Base-by-base conservation (phyloP, 2,797 vertebrate species). In the Antrozous pallidus region DNA sequence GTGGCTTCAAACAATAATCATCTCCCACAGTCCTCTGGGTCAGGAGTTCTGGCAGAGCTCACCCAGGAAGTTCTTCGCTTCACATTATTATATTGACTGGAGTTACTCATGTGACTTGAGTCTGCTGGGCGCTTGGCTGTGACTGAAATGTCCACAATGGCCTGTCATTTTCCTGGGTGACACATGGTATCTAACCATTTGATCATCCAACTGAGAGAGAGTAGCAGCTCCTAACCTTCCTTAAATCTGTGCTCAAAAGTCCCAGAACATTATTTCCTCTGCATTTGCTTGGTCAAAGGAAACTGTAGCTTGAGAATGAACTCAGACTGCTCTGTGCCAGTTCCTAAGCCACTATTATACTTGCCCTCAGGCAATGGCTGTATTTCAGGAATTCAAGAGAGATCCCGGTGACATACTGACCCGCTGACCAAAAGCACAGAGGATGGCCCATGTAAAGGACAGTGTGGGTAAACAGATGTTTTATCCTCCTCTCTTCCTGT, bases 341-440 rank as follows among this genome's bases (percentile, higher is more conserved):
- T 36, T 94, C 49, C 45, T 58, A 70, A 49, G 90, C 17, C 82
- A 45, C 87, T 89, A 70, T 63, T 78, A 14, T 61, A 49, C 56
- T 70, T 90, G 67, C 49, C 87, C 67, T 73, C 47, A 22, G 78
- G 69, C 94, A 93, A 94, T 24, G n/a, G 36, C 49, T 79, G 2
- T 78, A 73, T 69, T 94, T 92, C 45, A 96, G n/a, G 54, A 88
- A 83, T 67, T 92, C 84, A 90, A 45, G 93, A 63, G 75, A 56
- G 65, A 87, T 38, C 69, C 17, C 6, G 5, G 73, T 78, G 67
- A 95, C 75, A 58, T 28, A 73, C 54, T 70, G 58, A 94, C 67
- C 67, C 31, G 47, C 47, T 91, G 79, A 93, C 79, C 79, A 89
- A 94, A 88, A 36, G 26, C 28, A n/a, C 0, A 33, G 31, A 40